Percentiles rank a stretch among this genome's conserved stretches.
Conservation (phyloP, 2,888 invertebrate genomes). For the Zeuzera pyrina region DNA sequence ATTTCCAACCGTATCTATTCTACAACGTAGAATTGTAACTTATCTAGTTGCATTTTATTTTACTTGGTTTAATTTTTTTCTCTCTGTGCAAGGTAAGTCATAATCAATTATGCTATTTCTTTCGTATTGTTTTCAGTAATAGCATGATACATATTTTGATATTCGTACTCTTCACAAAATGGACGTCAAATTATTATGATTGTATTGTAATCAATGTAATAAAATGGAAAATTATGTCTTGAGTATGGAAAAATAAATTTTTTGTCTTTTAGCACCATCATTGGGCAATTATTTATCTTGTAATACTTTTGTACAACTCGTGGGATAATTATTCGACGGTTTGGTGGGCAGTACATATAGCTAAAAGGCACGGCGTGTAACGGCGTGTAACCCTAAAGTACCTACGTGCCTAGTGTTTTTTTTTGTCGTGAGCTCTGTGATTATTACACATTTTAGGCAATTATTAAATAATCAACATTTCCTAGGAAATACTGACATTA, state of each 20-base stretch:
- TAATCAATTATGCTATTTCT: conserved; percentile 9
- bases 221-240: conserved; percentile 24
- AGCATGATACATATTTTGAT: conserved; percentile 6
- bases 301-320: conserved; percentile 9
- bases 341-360: too few species aligned
- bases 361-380: too few species aligned
- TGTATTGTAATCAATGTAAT: conserved; percentile 34
- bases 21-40: conserved; percentile 4
- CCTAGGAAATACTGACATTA: too few species aligned
- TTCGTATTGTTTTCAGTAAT: conserved; percentile 11
- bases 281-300: background rate
- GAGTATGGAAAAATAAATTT: conserved; percentile 10
- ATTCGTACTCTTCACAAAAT: conserved; percentile 52
- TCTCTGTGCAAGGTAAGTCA: conserved; percentile 36
- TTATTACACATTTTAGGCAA: too few species aligned
- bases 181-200: conserved; percentile 64
- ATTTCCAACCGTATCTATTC: too few species aligned
- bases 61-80: conserved; percentile 20
- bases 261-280: background rate
- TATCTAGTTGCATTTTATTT: conserved; percentile 17
- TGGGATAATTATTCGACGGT: conserved; percentile 10
- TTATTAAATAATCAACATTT: too few species aligned
- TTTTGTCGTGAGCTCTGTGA: too few species aligned
- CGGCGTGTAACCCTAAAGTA: too few species aligned
- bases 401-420: too few species aligned